phyloP scores from a whole-genome alignment of 1,140 invertebrate species.

The Leptinotarsa defecta region DNA sequence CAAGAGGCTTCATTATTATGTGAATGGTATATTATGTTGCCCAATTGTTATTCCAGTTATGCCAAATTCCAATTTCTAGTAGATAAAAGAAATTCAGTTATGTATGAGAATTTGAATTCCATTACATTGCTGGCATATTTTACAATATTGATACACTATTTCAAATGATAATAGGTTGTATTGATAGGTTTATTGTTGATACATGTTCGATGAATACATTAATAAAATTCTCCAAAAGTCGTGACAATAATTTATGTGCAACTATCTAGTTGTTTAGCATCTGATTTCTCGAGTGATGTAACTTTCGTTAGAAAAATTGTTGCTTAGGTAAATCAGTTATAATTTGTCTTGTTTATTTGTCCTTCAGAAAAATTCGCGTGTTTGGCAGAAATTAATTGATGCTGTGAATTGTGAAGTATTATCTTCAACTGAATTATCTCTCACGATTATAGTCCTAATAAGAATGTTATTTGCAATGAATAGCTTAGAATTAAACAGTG shows the following conservation, averaged over 20 bases:
- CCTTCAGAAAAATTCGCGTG: background rate
- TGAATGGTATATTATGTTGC: background rate
- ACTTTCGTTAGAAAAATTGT: no score
- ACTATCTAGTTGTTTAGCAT: no score
- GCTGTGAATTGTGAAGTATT: background rate
- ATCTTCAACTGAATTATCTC: background rate
- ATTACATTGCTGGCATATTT: no score
- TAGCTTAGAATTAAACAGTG: background rate
- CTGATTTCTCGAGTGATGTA: no score
- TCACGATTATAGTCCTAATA: background rate
- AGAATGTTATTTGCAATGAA: background rate
- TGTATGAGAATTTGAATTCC: background rate
- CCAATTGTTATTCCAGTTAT: background rate
- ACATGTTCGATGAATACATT: no score
- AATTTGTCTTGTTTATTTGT: slow-evolving; percentile 4
- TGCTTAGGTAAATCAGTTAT: no score
- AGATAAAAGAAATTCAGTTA: background rate
- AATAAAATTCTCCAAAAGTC: no score
- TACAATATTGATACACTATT: no score
- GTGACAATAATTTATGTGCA: no score
- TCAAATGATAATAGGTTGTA: no score
- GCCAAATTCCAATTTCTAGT: background rate
- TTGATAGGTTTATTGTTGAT: no score
- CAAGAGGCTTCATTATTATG: background rate
- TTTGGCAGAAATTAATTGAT: background rate